Evolutionary conservation across 2,797 vertebrate species (phyloP).

Genomic region (Thripadectes ignobilis): DNA sequence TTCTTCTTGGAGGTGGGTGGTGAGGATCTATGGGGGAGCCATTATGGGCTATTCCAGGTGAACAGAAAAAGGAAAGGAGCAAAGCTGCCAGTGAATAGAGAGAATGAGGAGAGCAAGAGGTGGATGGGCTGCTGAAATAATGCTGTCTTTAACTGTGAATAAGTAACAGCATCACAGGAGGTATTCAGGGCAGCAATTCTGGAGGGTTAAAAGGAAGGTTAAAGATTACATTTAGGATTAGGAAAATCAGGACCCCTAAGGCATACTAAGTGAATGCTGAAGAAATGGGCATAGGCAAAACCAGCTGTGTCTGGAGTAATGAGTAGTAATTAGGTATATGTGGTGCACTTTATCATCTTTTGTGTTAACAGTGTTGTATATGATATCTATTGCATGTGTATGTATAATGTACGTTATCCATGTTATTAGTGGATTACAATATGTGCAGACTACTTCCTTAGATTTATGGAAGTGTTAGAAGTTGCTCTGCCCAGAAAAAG

Average conservation of each 20-base stretch:
- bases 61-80: slow-evolving; percentile 1
- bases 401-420: accelerated
- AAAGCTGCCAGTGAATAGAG: slow-evolving; percentile 46
- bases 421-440: not conserved
- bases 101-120: slow-evolving; percentile 42
- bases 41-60: slow-evolving; percentile 31
- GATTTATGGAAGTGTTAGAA: not conserved
- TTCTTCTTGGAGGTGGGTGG: slow-evolving; percentile 9
- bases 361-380: not conserved
- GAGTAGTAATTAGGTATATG: not conserved
- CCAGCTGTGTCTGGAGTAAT: not conserved
- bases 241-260: slow-evolving; percentile 5
- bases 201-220: slow-evolving; percentile 10
- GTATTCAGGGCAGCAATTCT: slow-evolving; percentile 21
- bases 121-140: slow-evolving; percentile 43
- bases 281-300: not conserved
- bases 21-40: not conserved
- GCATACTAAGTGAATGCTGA: not conserved
- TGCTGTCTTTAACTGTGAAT: slow-evolving; percentile 33
- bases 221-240: slow-evolving; percentile 34
- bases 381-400: not conserved
- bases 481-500: not conserved
- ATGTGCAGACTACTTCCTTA: not conserved
- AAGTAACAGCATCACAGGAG: slow-evolving; percentile 1
- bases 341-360: not conserved